Conservation (phyloP, 2,888 invertebrate genomes). For the Yponomeuta malinellus region DNA sequence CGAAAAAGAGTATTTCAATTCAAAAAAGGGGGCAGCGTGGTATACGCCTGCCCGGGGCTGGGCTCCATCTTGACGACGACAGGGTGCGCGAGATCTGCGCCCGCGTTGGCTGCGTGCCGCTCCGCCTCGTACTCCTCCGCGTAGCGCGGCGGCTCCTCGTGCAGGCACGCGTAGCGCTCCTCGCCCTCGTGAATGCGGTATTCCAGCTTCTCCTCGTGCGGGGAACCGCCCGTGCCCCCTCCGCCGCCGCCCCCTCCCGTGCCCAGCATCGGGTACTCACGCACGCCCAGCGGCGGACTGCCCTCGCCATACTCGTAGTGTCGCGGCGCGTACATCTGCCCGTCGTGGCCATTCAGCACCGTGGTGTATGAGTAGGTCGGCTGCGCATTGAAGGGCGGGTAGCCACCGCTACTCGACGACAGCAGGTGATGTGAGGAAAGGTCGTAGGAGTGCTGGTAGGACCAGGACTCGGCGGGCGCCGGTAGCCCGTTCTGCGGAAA, state of each 20-base stretch:
- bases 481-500: conserved; percentile 78
- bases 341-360: conserved; percentile 83
- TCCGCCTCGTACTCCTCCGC: conserved; percentile 75
- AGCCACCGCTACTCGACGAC: conserved; percentile 80
- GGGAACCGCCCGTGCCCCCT: conserved; percentile 79
- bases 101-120: conserved; percentile 37
- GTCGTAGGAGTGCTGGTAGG: conserved; percentile 86
- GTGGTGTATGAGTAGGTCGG: conserved; percentile 80
- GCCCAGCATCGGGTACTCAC: conserved; percentile 80
- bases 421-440: conserved; percentile 84
- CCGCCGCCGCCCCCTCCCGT: conserved; percentile 61
- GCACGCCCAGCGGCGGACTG: conserved; percentile 78
- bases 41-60: conserved; percentile 77
- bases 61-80: conserved; percentile 78
- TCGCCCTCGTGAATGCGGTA: conserved; percentile 63
- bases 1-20: conserved; percentile 80
- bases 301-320: conserved; percentile 79
- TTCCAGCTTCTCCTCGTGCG: conserved; percentile 70
- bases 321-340: conserved; percentile 81
- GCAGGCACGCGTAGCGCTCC: conserved; percentile 66
- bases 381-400: conserved; percentile 78
- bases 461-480: conserved; percentile 86
- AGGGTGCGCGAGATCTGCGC: conserved; percentile 49
- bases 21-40: conserved; percentile 86
- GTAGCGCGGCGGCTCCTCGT: conserved; percentile 74